A percentile compares a stretch with the other conserved stretches of the same genome.
phyloP scores from a whole-genome alignment of 2,797 vertebrate genomes.

The Pteropus rufus region DNA sequence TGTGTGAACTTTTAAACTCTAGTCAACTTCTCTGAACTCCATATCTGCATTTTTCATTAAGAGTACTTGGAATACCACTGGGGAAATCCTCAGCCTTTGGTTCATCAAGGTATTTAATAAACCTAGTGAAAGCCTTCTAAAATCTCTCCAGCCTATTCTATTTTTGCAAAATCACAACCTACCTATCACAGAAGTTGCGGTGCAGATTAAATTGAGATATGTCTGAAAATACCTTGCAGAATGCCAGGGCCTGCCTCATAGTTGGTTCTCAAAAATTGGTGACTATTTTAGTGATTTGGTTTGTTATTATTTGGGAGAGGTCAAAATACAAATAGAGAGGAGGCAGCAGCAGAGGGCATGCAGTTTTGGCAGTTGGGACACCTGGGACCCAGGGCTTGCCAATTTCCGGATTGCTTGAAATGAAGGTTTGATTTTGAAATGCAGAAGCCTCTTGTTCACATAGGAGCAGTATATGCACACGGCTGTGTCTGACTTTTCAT shows the following conservation, averaged over 20 bases:
- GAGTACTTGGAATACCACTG: background rate
- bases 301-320: background rate
- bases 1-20: background rate
- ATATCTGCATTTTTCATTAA: background rate
- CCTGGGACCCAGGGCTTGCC: background rate
- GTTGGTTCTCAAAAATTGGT: background rate
- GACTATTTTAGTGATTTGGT: background rate
- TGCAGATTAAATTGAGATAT: background rate
- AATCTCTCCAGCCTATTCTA: background rate
- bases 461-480: background rate
- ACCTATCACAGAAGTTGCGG: background rate
- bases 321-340: background rate
- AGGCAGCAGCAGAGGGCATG: background rate
- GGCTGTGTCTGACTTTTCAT: background rate
- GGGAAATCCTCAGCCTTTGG: background rate
- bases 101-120: background rate
- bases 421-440: conserved; percentile 35
- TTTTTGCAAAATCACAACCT: background rate
- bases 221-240: background rate
- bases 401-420: conserved; percentile 39
- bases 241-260: background rate
- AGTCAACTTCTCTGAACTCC: background rate
- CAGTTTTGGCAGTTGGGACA: background rate
- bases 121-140: background rate
- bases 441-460: conserved; percentile 36